Percentiles rank a stretch among this genome's conserved stretches.
These are phyloP conservation scores for Lepus europaeus DNA, from an alignment of 2,113 vertebrate genomes.

Conservation along the genomic window DNA sequence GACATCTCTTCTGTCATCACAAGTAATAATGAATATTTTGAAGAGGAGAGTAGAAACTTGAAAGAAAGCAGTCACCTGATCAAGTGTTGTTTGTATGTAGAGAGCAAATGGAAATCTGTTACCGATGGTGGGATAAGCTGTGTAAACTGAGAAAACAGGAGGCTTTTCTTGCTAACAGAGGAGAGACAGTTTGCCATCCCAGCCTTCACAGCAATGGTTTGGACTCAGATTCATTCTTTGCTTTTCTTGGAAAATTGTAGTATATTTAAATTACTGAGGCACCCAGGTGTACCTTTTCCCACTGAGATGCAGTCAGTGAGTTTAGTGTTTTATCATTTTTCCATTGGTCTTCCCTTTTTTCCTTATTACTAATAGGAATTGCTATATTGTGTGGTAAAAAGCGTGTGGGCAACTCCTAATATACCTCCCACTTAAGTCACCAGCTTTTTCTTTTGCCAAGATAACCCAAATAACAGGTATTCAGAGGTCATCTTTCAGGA, in stretches of 20 bases:
- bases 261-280: conserved; percentile 66
- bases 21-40: conserved; percentile 65
- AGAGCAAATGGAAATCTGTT: conserved; percentile 75
- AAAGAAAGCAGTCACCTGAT: conserved; percentile 73
- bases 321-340: conserved; percentile 38
- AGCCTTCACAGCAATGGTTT: conserved; percentile 48
- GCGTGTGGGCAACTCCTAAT: conserved; percentile 85
- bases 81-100: conserved; percentile 75
- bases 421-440: conserved; percentile 84
- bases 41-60: conserved; percentile 50
- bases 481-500: conserved; percentile 83
- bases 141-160: conserved; percentile 77
- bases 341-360: conserved; percentile 72
- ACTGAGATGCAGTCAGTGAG: conserved; percentile 64
- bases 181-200: conserved; percentile 55
- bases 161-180: conserved; percentile 63
- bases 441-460: conserved; percentile 83
- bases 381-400: conserved; percentile 80
- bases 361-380: conserved; percentile 77
- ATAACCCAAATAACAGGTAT: conserved; percentile 80
- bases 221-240: conserved; percentile 33
- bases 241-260: conserved; percentile 56
- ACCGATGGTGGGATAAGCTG: conserved; percentile 72
- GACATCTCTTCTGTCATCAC: neutral
- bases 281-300: conserved; percentile 55